Evolutionary conservation across 1,140 invertebrate genomes (phyloP), one percentile per base, ranked within the genome.

Genomic region (Spodoptera litura): DNA sequence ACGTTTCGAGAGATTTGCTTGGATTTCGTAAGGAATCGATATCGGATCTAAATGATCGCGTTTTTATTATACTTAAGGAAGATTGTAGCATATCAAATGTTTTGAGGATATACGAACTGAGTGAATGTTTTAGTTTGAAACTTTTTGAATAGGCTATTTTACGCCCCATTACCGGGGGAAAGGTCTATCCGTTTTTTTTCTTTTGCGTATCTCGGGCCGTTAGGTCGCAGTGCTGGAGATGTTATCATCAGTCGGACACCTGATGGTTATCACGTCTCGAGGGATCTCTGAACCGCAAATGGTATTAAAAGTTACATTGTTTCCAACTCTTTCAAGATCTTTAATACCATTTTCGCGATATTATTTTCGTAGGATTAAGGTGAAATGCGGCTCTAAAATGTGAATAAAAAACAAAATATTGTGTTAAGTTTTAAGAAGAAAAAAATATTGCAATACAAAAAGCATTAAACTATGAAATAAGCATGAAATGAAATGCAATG

Each of bases 21-120:
- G 62, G 61, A 77, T 77, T 77, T 75, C 58, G 13, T 31, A 44
- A 9, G 44, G 56, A 75, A 62, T 75, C 73, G 73, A 75, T 62
- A 75, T 75, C 73, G 25, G 49, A 75, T 51, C 44, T 62, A 75
- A 75, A 64, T 75, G 73, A 53, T 64, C 15, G 35, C 35, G n/a
- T 74, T 8, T 64, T 75, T 75, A 53, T 59, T 15, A 35, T 71
- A 71, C 3, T 38, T 71, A 31, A 20, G 20, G 49, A 10, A 71
- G 27, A 51, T 68, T 52, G 64, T 68, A 68, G 52, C 51, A 71
- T 71, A 71, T 71, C 68, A 56, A 71, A 56, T 71, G 68, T 71
- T 55, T 55, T n/a, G 25, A 55, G 15, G 38, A 53, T 70, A 70
- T 38, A 71, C 25, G 44, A 53, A 35, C 13, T 35, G 27, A 53